These are phyloP conservation scores for Drosophila borborema DNA, from an alignment of 2,888 invertebrate genomes.

Conservation along the genomic window DNA sequence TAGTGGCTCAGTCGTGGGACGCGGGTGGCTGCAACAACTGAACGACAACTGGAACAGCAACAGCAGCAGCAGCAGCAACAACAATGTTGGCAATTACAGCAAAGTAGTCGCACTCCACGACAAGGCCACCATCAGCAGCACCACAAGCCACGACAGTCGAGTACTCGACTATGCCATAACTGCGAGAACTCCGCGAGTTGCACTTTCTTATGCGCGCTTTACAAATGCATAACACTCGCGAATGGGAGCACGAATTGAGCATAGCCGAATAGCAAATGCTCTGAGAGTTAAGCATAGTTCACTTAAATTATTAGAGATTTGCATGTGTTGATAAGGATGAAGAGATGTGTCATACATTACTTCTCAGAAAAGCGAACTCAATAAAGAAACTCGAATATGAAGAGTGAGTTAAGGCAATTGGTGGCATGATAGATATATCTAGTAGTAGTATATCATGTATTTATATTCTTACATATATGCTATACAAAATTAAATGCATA, in stretches of 20 bases:
- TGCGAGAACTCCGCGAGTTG: slow-evolving; percentile 36
- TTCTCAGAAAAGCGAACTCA: too few species aligned
- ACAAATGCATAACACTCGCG: slow-evolving; percentile 60
- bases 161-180: slow-evolving; percentile 31
- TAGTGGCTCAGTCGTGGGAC: slow-evolving; percentile 51
- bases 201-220: slow-evolving; percentile 58
- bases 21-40: slow-evolving; percentile 34
- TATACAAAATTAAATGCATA: too few species aligned
- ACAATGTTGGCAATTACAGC: slow-evolving; percentile 69
- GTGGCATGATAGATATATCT: too few species aligned
- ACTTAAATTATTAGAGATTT: not conserved
- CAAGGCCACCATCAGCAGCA: slow-evolving; percentile 28
- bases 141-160: slow-evolving; percentile 33
- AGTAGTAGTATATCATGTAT: too few species aligned
- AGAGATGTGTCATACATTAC: too few species aligned
- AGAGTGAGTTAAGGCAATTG: too few species aligned
- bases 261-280: not conserved
- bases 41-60: slow-evolving; percentile 50
- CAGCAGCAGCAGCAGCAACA: slow-evolving; percentile 40
- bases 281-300: not conserved
- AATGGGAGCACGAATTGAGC: slow-evolving; percentile 8
- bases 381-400: too few species aligned
- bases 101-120: slow-evolving; percentile 48
- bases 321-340: not conserved
- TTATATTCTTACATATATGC: too few species aligned